Evolutionary conservation across 1,140 invertebrate genomes (phyloP).

Genomic region (Drosophila yakuba): DNA sequence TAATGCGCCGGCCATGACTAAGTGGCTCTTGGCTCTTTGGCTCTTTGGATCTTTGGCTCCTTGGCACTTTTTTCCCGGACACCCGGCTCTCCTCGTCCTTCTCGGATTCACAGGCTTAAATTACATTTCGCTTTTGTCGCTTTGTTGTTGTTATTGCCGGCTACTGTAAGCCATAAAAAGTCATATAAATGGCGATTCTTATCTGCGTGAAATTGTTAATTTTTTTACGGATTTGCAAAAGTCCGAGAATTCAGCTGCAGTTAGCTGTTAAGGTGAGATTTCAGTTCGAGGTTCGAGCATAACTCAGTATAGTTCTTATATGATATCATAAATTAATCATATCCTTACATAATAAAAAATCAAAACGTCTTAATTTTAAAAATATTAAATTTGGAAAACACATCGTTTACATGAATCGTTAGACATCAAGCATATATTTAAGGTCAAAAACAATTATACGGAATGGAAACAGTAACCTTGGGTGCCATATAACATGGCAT

Average conservation of each 20-base stretch:
- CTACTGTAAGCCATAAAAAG: conserved; percentile 55
- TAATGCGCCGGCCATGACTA: conserved; percentile 65
- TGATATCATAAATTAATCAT: no score
- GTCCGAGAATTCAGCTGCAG: not conserved
- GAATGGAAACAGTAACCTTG: conserved; percentile 7
- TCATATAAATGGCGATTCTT: conserved; percentile 52
- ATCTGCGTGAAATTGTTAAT: conserved; percentile 61
- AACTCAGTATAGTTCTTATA: no score
- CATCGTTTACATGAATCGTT: not conserved
- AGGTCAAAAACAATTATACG: not conserved
- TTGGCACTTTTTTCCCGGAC: conserved; percentile 24
- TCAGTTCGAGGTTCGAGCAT: no score
- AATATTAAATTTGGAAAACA: not conserved
- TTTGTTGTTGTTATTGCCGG: conserved; percentile 15
- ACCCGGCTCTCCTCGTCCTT: conserved; percentile 11
- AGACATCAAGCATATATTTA: not conserved
- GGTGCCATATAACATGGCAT: not conserved
- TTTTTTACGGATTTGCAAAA: conserved; percentile 37
- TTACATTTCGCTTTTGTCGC: conserved; percentile 24
- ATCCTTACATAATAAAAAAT: no score
- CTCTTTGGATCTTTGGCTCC: conserved; percentile 27
- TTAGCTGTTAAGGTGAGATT: no score
- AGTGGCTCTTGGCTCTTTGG: conserved; percentile 42
- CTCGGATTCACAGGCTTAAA: conserved; percentile 49
- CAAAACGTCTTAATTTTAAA: not conserved